Base-by-base conservation (phyloP, 2,113 vertebrate species). In the Cheilinus undulatus region DNA sequence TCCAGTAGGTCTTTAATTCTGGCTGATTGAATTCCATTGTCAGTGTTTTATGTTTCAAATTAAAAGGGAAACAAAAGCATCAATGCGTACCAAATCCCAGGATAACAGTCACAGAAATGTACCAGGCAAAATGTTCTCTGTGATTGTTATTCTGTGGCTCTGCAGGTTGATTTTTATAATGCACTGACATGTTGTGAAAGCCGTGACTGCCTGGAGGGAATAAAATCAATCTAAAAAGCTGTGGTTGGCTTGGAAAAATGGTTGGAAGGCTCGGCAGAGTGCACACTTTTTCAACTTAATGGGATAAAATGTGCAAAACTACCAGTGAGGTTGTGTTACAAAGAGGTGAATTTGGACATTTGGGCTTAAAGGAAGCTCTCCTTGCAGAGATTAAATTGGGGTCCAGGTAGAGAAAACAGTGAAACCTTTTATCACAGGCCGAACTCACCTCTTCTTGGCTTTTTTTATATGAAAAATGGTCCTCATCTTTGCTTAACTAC, bases 251-350 rank as follows among this genome's bases (percentile, higher is more conserved):
- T 27, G 46, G 13, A 23, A 30, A 65, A 65, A 53, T 42, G 27
- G 27, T 45, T 53, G 36, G n/a, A 64, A 49, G n/a, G 59, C 23
- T 4, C 27, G 6, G 22, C 27, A 45, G 66, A 26, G 8, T 50
- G 52, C 60, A 17, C 30, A 40, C 26, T 20, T 22, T 76, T 77
- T 78, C 23, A 46, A 61, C 12, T 46, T 61, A 69, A 73, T 68
- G 32, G 49, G 24, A 60, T 27, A 30, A 53, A 70, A 69, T 62
- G 34, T 60, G 56, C 22, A 70, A 32, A 59, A 53, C 11, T 56
- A 43, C 19, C 15, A 28, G 4, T 17, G 12, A 45, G 38, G 20
- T 50, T 56, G 12, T 58, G 62, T 45, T 27, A 67, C 38, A 64
- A 36, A 56, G 38, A 68, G 22, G 64, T n/a, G 42, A 20, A 43